These are phyloP conservation scores for Pteria penguin DNA, from an alignment of 2,888 invertebrate genomes.

Conservation along the genomic window DNA sequence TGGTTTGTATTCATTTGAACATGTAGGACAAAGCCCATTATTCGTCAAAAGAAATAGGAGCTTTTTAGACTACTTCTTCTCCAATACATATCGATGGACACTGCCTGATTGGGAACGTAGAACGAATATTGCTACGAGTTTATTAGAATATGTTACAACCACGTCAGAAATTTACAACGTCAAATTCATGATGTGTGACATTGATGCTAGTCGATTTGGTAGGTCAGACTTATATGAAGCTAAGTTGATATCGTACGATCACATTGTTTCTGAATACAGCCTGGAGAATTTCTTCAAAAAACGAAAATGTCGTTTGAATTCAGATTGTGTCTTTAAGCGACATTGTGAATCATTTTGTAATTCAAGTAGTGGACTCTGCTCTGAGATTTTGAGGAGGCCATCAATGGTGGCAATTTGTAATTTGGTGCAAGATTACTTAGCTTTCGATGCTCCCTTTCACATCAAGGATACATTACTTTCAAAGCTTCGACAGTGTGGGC, in stretches of 20 bases:
- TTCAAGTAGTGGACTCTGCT: conserved; percentile 52
- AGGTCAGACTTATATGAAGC: conserved; percentile 63
- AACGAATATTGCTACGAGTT: conserved; percentile 68
- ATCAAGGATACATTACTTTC: conserved; percentile 56
- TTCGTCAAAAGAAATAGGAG: conserved; percentile 46
- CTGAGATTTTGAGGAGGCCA: conserved; percentile 55
- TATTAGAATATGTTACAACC: conserved; percentile 70
- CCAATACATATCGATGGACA: conserved; percentile 63
- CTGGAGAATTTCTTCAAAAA: conserved; percentile 52
- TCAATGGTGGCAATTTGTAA: conserved; percentile 68
- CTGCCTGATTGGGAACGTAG: conserved; percentile 68
- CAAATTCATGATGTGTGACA: conserved; percentile 71
- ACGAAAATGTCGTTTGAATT: conserved; percentile 56
- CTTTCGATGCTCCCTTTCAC: conserved; percentile 63
- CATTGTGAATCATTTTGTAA: conserved; percentile 69
- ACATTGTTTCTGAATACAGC: conserved; percentile 60
- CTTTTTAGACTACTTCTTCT: conserved; percentile 48
- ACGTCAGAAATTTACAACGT: conserved; percentile 65
- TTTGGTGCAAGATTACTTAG: conserved; percentile 67
- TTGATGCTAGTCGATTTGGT: conserved; percentile 64
- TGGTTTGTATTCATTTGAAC: conserved; percentile 60
- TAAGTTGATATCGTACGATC: conserved; percentile 57
- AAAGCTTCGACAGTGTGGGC: conserved; percentile 62
- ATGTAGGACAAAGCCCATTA: conserved; percentile 51
- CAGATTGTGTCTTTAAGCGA: conserved; percentile 63